Percentiles rank a stretch among this genome's conserved stretches.
Conservation (phyloP, 1,140 invertebrate genomes). For the Portunus trituberculatus region DNA sequence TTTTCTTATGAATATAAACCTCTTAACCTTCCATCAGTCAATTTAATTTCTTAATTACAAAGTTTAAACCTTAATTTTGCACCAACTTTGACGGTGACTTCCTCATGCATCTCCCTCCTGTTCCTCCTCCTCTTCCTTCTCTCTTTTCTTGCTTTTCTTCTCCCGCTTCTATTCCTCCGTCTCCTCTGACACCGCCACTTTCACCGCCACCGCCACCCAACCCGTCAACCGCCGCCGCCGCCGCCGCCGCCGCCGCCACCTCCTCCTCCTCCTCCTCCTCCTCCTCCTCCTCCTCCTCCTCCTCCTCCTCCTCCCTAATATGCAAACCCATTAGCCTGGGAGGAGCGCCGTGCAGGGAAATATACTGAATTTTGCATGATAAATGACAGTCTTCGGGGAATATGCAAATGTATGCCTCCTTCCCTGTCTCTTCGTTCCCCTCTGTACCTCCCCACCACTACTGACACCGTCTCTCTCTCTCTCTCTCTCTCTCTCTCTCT, state of each 20-base stretch:
- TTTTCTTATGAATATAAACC: too few relatives aligned
- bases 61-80: too few relatives aligned
- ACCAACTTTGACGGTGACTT: too few relatives aligned
- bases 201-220: neutral
- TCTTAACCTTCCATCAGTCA: too few relatives aligned
- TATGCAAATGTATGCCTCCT: slow-evolving; percentile 22
- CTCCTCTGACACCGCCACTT: neutral
- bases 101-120: too few relatives aligned
- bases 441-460: neutral
- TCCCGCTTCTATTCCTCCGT: neutral
- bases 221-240: neutral
- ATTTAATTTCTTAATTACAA: too few relatives aligned
- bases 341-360: neutral
- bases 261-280: neutral
- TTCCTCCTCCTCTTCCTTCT: too few relatives aligned
- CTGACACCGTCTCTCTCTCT: neutral
- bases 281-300: neutral
- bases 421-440: neutral
- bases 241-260: too few relatives aligned
- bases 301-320: slow-evolving; percentile 18
- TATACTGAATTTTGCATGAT: slow-evolving; percentile 24
- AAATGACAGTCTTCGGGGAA: slow-evolving; percentile 21
- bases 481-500: slow-evolving; percentile 20
- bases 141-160: neutral
- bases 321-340: slow-evolving; percentile 18